Base-by-base conservation (phyloP, 2,797 vertebrate species). In the Acipenser transmontanus region DNA sequence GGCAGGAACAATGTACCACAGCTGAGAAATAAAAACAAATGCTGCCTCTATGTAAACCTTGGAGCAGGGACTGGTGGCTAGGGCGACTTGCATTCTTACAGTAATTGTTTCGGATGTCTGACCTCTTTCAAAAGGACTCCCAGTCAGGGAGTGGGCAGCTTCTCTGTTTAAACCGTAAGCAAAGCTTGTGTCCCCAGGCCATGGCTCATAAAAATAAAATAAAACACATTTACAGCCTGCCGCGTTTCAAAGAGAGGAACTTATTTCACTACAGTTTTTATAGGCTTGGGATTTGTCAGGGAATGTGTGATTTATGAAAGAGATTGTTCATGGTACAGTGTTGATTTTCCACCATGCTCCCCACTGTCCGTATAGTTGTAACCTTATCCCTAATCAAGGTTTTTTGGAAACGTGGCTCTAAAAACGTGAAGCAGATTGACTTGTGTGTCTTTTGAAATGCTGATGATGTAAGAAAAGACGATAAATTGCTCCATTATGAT, bases 371-470 rank as follows among this genome's bases (percentile, higher is more conserved):
- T 69, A 8, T 14, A 65, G 61, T 68, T 56, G 76, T 85, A 85
- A 84, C 71, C 63, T 74, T 73, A 88, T 78, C 80, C 78, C 77
- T 68, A 70, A 78, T 76, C 75, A 76, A 79, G 70, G 49, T 70
- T 72, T 73, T 83, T 79, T 75, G 81, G 73, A 78, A 73, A 74
- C 64, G 74, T 72, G 65, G 70, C 34, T 34, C 34, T 72, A 81
- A 84, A 80, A 79, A 78, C 72, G 78, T 84, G 34, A 4, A 83
- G 81, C 78, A 67, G 78, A 70, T 77, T 84, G 83, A 85, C 81
- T 81, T 3, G 34, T 34, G 34, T 34, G 34, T 34, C 34, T 85
- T 77, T 79, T 77, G 73, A 78, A 75, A 71, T 78, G 77, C 76
- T 68, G 57, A 62, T 76, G 77, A 77, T 77, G 66, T 77, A 81